Percentiles rank a stretch among this genome's conserved stretches.
These are phyloP conservation scores for Dynastes maya DNA, from an alignment of 2,888 invertebrate species.

Conservation along the genomic window DNA sequence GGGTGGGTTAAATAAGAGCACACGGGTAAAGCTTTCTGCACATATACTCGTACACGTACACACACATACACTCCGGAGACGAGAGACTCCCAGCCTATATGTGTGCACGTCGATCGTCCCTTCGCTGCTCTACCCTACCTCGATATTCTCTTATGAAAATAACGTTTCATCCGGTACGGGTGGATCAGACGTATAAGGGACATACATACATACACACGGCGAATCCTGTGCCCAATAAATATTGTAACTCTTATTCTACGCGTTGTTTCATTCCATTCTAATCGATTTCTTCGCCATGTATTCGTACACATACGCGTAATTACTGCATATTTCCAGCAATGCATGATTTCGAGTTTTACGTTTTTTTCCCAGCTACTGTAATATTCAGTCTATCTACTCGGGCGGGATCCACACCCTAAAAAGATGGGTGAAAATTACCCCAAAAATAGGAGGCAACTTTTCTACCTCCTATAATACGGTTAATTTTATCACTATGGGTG, in stretches of 20 bases:
- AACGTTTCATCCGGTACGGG: constrained; percentile 37
- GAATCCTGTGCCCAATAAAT: constrained; percentile 27
- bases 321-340: neutral
- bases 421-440: too few species aligned
- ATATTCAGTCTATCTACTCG: too few species aligned
- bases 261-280: constrained; percentile 16
- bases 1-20: constrained; percentile 55
- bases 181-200: constrained; percentile 28
- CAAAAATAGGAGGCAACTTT: too few species aligned
- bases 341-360: too few species aligned
- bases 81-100: constrained; percentile 8
- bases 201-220: constrained; percentile 17
- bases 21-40: constrained; percentile 45
- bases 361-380: too few species aligned
- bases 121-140: constrained; percentile 11
- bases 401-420: too few species aligned
- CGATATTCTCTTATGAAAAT: constrained; percentile 47
- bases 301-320: neutral
- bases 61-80: constrained; percentile 22
- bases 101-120: constrained; percentile 17
- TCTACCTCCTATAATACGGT: too few species aligned
- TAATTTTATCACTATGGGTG: too few species aligned
- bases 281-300: neutral
- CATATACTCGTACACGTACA: constrained; percentile 26
- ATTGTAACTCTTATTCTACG: constrained; percentile 30